Percentiles rank a stretch among this genome's conserved stretches.
These are phyloP conservation scores for Lemur catta DNA, from an alignment of 2,797 vertebrate species.

Conservation along the genomic window DNA sequence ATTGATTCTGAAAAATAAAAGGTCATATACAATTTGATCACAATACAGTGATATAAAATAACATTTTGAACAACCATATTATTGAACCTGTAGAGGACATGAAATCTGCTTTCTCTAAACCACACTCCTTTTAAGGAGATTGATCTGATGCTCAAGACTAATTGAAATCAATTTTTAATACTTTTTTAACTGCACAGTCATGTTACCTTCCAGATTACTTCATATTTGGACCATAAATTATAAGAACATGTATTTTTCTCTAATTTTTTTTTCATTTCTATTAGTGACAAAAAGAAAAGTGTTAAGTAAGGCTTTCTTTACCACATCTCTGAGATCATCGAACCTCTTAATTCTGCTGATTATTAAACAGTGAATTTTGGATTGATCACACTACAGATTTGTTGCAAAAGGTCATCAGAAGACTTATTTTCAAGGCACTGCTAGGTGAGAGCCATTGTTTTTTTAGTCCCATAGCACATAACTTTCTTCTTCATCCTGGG, in stretches of 20 bases:
- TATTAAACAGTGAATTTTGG: neutral
- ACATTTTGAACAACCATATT: neutral
- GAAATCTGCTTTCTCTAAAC: neutral
- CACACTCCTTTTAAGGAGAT: neutral
- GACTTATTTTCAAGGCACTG: neutral
- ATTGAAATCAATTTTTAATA: neutral
- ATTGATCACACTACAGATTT: neutral
- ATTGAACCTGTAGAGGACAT: neutral
- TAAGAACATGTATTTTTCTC: neutral
- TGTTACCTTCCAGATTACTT: neutral
- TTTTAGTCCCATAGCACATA: neutral
- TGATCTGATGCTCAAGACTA: neutral
- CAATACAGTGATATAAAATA: neutral
- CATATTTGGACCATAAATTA: neutral
- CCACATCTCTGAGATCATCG: neutral
- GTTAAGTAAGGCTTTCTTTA: neutral
- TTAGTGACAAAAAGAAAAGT: neutral
- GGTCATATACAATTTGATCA: neutral
- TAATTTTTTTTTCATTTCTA: neutral
- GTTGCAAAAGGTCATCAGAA: neutral
- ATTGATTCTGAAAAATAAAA: neutral
- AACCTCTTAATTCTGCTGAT: neutral
- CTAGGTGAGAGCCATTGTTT: neutral
- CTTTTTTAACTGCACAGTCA: neutral
- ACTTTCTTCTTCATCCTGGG: neutral